Base-by-base conservation (phyloP, 2,797 vertebrate species). In the Fistularia tabacaria region DNA sequence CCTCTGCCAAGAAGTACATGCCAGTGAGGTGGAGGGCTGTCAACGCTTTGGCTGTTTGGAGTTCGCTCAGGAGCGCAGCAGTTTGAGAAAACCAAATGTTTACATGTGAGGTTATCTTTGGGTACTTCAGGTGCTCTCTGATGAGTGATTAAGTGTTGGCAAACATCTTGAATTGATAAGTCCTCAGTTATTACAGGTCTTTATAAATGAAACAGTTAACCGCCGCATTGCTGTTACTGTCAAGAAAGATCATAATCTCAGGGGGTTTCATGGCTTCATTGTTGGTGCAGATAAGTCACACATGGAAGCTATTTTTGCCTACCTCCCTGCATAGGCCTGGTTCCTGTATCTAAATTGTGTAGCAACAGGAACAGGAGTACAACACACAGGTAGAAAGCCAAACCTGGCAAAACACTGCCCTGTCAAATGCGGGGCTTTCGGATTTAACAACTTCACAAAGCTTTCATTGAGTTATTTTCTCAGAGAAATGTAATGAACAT, bases 211-310 rank as follows among this genome's bases (percentile, higher is more conserved):
- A 25, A 25, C 25, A 40, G 39, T 40, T 40, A 63, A 25, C 25
- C 5, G 25, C 25, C 25, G 40, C 5, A 13, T 50, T 55, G 55
- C 57, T 73, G 60, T 54, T 69, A 43, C 71, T 76, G 52, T 69
- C 59, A 67, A 47, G 63, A 63, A 48, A 67, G 69, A 84, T 71
- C 42, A 49, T 9, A 51, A 72, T 77, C 73, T 54, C 0, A 3
- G 13, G 38, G 13, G 14, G 40, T 42, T 61, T 62, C 48, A 46
- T 40, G 59, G 53, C 69, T 73, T 59, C 69, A 79, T 70, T 79
- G 65, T 43, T 15, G 9, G 39, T 0, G 7, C 64, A 62, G 80
- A 87, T 76, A 82, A 80, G 66, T 40, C 53, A 62, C 79, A 86
- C 55, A 65, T 80, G 79, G 81, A 80, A 69, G 58, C 57, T 7